phyloP scores from a whole-genome alignment of 2,888 invertebrate species.

The Limulus polyphemus region DNA sequence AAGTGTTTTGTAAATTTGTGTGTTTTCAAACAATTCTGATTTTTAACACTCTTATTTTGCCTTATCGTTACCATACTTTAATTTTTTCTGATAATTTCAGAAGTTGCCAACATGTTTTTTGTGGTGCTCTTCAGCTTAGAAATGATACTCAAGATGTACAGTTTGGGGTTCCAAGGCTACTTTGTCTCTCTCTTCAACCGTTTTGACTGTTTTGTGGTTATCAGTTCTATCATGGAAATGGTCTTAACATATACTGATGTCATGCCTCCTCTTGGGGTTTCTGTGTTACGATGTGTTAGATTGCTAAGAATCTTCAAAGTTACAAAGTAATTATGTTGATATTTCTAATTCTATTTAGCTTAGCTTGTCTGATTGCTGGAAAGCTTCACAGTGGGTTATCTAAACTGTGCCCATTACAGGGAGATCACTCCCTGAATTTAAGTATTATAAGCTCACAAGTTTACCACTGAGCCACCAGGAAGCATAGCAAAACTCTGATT shows the following conservation, averaged over 20 bases:
- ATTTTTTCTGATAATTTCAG: slow-evolving; percentile 42
- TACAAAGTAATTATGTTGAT: slow-evolving; percentile 65
- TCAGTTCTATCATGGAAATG: slow-evolving; percentile 95
- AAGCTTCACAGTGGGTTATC: no score
- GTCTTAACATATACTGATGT: slow-evolving; percentile 74
- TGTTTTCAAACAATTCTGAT: no score
- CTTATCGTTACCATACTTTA: no score
- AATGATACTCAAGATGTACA: slow-evolving; percentile 99
- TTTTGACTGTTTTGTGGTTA: slow-evolving; percentile 98
- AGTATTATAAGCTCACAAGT: no score
- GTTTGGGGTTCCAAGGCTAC: slow-evolving; percentile 95
- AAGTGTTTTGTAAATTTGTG: no score
- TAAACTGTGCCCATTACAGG: no score
- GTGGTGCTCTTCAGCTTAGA: slow-evolving; percentile 95
- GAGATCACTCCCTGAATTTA: no score
- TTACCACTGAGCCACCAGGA: no score
- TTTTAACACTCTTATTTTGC: no score
- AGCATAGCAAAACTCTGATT: no score
- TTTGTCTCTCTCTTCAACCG: slow-evolving; percentile 99
- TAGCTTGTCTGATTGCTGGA: no score
- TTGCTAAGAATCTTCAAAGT: slow-evolving; percentile 96
- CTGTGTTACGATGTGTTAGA: slow-evolving; percentile 92
- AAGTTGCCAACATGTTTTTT: slow-evolving; percentile 94
- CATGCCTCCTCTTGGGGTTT: slow-evolving; percentile 96
- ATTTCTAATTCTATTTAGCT: neutral